Evolutionary conservation across 2,888 invertebrate species (phyloP).

Genomic region (Zaprionus lineosus): DNA sequence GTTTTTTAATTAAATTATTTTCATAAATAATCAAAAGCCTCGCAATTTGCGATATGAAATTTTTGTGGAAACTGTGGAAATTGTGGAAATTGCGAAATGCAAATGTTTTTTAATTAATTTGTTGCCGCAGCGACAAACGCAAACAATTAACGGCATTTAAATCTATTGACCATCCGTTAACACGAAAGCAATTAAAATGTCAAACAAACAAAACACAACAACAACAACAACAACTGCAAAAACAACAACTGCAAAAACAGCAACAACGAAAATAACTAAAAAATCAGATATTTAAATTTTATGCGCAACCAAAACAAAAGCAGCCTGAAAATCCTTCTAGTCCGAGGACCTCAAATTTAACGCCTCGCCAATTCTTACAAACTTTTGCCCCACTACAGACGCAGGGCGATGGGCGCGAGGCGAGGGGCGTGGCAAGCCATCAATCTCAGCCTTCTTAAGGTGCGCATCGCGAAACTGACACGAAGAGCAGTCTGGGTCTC

Average conservation of each 20-base stretch:
- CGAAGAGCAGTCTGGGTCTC: conserved; percentile 19
- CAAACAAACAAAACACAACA: background rate
- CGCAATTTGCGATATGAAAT: no score
- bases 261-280: background rate
- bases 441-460: conserved; percentile 45
- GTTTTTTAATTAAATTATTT: conserved; percentile 59
- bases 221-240: no score
- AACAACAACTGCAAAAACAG: no score
- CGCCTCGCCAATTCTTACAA: conserved; percentile 12
- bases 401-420: no score
- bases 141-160: conserved; percentile 42
- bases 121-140: conserved; percentile 11
- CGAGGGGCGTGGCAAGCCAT: conserved; percentile 12
- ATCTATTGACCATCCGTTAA: conserved; percentile 15
- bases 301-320: conserved; percentile 12
- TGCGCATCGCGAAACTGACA: conserved; percentile 23
- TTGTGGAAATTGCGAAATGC: conserved; percentile 13
- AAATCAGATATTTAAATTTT: conserved; percentile 1
- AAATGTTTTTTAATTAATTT: conserved; percentile 50
- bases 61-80: no score
- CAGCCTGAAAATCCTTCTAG: conserved; percentile 19
- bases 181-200: conserved; percentile 24
- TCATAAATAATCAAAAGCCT: conserved; percentile 50
- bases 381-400: background rate
- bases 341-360: conserved; percentile 20